These are phyloP conservation scores for Plebejus anna DNA, from an alignment of 2,888 invertebrate genomes.

Conservation along the genomic window DNA sequence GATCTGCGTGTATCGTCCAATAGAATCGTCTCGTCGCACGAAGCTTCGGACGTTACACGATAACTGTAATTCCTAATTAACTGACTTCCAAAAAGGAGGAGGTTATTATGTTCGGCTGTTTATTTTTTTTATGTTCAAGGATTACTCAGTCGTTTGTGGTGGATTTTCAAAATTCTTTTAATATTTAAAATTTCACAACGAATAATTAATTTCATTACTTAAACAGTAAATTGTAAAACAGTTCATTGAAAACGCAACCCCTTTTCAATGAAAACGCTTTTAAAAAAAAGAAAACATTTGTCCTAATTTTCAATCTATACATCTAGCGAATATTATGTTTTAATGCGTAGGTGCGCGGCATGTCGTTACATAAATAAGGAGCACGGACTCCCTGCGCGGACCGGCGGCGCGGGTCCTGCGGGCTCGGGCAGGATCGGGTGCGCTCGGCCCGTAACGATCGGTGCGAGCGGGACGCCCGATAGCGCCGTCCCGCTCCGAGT, in stretches of 20 bases:
- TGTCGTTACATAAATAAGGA: conserved; percentile 32
- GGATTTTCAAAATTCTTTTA: no score
- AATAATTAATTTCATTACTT: background rate
- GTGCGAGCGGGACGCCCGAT: conserved; percentile 42
- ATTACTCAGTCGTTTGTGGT: no score
- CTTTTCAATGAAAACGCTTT: background rate
- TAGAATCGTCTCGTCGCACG: no score
- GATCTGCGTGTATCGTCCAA: no score
- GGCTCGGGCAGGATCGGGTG: conserved; percentile 48
- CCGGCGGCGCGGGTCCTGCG: conserved; percentile 46
- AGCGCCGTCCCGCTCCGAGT: conserved; percentile 50
- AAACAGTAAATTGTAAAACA: background rate
- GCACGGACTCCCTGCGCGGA: conserved; percentile 58
- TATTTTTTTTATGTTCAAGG: no score
- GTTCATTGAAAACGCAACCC: background rate
- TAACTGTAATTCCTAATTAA: no score
- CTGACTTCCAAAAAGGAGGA: no score
- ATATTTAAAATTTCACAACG: no score
- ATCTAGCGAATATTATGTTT: background rate
- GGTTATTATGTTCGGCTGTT: no score
- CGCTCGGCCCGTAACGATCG: conserved; percentile 37
- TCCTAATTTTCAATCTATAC: background rate
- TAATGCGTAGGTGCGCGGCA: background rate
- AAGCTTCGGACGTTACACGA: no score
- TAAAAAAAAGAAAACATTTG: background rate